phyloP scores from a whole-genome alignment of 2,113 vertebrate genomes.

The Osmerus eperlanus region DNA sequence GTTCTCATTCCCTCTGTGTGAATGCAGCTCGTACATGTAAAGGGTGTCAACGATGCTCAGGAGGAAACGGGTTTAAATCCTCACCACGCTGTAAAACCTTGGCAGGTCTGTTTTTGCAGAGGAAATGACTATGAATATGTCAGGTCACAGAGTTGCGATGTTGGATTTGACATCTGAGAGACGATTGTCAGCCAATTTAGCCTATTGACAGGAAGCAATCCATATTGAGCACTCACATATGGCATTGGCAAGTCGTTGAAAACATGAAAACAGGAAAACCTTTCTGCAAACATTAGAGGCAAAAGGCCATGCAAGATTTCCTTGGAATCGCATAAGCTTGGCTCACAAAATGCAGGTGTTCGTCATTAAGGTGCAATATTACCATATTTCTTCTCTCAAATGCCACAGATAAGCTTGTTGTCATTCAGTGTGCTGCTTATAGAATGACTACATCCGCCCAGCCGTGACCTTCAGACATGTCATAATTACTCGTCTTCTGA shows the following conservation, averaged over 20 bases:
- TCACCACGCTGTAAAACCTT: not conserved
- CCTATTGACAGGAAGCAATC: conserved; percentile 13
- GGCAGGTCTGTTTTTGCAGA: not conserved
- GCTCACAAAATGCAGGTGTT: not conserved
- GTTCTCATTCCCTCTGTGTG: not conserved
- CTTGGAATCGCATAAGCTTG: not conserved
- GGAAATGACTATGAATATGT: not conserved
- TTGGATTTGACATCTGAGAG: conserved; percentile 13
- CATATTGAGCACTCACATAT: not conserved
- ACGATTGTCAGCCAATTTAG: conserved; percentile 15
- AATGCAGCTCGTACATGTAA: conserved; percentile 1
- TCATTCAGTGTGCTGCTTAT: conserved; percentile 17
- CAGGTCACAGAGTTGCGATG: not conserved
- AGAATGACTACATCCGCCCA: conserved; percentile 30
- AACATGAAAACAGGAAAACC: not conserved
- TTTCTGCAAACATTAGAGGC: not conserved
- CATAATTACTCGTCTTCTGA: conserved; percentile 69
- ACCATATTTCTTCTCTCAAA: not conserved
- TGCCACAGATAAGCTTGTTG: conserved; percentile 24
- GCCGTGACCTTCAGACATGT: conserved; percentile 47
- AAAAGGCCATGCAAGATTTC: not conserved
- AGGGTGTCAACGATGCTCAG: not conserved
- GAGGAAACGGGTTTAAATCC: conserved; percentile 6
- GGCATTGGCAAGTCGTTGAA: not conserved
- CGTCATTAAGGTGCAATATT: not conserved